Evolutionary conservation across 1,140 invertebrate species (phyloP).

Genomic region (Brachionus angularis): DNA sequence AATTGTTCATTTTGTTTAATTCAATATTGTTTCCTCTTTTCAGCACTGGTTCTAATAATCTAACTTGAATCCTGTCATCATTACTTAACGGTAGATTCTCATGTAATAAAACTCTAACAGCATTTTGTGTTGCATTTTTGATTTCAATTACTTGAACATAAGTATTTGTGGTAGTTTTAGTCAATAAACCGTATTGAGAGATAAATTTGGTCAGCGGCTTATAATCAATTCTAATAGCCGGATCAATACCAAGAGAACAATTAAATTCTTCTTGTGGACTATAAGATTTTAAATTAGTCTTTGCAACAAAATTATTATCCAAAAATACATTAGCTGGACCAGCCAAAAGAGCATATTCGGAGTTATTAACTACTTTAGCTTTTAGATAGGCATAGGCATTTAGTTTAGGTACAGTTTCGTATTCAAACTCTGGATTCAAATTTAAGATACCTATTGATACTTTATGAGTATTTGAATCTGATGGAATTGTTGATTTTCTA

Average conservation of each 20-base stretch:
- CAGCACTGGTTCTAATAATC: not conserved
- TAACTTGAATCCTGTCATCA: constrained; percentile 33
- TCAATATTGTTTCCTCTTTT: not conserved
- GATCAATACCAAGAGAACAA: constrained; percentile 57
- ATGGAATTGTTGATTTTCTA: not conserved
- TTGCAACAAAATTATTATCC: constrained; percentile 57
- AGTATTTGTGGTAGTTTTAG: constrained; percentile 47
- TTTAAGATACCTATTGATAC: constrained; percentile 47
- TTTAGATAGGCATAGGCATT: constrained; percentile 54
- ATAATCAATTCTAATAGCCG: constrained; percentile 56
- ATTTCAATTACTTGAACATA: constrained; percentile 55
- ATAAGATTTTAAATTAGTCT: not conserved
- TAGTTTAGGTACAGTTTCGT: constrained; percentile 54
- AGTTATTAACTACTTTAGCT: constrained; percentile 54
- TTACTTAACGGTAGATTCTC: constrained; percentile 53
- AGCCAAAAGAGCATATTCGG: constrained; percentile 51
- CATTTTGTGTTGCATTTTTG: constrained; percentile 54
- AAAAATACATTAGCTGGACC: constrained; percentile 57
- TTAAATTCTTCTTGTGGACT: constrained; percentile 51
- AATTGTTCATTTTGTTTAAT: constrained; percentile 37
- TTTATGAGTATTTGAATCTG: not conserved
- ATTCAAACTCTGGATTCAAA: constrained; percentile 53
- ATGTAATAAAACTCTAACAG: constrained; percentile 50
- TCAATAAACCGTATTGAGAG: constrained; percentile 46
- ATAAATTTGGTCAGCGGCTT: constrained; percentile 53